phyloP scores from a whole-genome alignment of 2,888 invertebrate species.

The Oscheius sp. region DNA sequence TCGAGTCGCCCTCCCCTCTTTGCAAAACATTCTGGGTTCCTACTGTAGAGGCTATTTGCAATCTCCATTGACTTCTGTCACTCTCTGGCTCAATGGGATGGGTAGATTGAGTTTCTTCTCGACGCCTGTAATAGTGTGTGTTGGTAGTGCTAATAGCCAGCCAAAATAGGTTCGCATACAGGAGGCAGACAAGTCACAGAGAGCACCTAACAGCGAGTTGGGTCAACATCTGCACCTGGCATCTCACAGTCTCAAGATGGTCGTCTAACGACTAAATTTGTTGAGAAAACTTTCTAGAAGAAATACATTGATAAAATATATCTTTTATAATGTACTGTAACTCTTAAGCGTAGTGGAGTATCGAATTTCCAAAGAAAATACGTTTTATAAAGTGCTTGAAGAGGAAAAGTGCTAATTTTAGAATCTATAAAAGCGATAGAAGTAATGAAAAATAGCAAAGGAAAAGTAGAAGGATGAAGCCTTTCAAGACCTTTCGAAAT shows the following conservation, averaged over 20 bases:
- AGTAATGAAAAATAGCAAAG: too few relatives aligned
- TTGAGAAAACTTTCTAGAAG: too few relatives aligned
- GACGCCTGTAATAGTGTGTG: slow-evolving; percentile 28
- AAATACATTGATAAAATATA: too few relatives aligned
- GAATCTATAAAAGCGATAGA: too few relatives aligned
- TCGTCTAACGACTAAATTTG: not conserved
- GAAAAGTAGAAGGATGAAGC: too few relatives aligned
- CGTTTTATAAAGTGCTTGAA: too few relatives aligned
- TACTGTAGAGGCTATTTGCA: slow-evolving; percentile 15
- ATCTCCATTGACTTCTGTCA: not conserved
- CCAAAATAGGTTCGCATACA: slow-evolving; percentile 27
- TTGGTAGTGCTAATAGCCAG: slow-evolving; percentile 25
- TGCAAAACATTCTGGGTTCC: slow-evolving; percentile 23
- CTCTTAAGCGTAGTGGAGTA: too few relatives aligned
- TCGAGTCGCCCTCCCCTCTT: not conserved
- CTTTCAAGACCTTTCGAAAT: too few relatives aligned
- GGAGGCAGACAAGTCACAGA: too few relatives aligned
- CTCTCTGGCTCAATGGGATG: slow-evolving; percentile 1
- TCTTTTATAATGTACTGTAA: too few relatives aligned
- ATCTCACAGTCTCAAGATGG: not conserved
- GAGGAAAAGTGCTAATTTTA: too few relatives aligned
- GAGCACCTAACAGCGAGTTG: not conserved
- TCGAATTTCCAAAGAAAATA: too few relatives aligned
- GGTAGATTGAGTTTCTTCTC: slow-evolving; percentile 18
- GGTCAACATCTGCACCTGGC: slow-evolving; percentile 23